Percentiles rank a stretch among this genome's conserved stretches.
phyloP scores from a whole-genome alignment of 2,797 vertebrate species.

The Cirrhinus mrigala region DNA sequence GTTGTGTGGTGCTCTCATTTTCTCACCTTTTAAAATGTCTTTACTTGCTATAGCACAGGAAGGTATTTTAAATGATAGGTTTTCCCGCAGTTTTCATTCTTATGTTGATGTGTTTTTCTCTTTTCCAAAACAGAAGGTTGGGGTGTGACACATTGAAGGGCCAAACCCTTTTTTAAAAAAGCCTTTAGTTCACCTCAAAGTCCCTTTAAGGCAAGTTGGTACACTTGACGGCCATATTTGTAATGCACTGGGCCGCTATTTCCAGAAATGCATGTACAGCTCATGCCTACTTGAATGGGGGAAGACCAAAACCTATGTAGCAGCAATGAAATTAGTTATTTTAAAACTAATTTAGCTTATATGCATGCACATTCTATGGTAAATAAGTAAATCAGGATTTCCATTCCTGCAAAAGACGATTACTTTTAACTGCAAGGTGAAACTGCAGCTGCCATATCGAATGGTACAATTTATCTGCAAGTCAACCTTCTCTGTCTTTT shows the following conservation, averaged over 20 bases:
- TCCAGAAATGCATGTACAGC: neutral
- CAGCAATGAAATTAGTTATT: no score
- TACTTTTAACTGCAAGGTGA: no score
- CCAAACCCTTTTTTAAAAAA: neutral
- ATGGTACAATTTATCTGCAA: neutral
- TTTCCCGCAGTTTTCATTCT: neutral
- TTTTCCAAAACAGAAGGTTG: neutral
- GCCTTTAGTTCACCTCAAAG: neutral
- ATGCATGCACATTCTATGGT: neutral
- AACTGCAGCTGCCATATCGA: neutral
- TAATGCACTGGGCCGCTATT: neutral
- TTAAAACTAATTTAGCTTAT: no score
- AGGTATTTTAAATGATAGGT: neutral
- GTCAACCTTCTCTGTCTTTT: neutral
- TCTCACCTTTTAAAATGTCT: neutral
- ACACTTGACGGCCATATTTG: neutral
- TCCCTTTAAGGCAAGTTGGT: neutral
- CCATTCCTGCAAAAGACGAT: no score
- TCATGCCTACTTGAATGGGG: neutral
- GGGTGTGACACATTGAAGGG: neutral
- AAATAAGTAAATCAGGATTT: no score
- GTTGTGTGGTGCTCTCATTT: neutral
- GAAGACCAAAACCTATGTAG: neutral
- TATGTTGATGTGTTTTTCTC: neutral
- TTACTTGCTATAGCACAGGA: neutral